Evolutionary conservation across 2,888 invertebrate species (phyloP).

Genomic region (Euzophera pinguis): DNA sequence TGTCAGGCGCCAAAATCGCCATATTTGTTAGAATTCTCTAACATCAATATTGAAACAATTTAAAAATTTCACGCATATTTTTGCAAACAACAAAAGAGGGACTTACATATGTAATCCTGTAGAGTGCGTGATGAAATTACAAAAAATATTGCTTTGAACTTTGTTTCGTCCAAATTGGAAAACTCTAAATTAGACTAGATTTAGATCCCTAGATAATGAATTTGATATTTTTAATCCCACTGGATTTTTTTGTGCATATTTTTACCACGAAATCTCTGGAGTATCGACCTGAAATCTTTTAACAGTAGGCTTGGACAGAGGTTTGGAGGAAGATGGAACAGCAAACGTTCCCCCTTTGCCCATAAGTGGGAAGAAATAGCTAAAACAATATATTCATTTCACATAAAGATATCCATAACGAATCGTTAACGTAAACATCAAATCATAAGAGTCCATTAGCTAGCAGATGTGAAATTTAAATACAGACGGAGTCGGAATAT

Average conservation of each 20-base stretch:
- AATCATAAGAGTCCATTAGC: conserved; percentile 6
- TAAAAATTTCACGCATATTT: not conserved
- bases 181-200: not conserved
- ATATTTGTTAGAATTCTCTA: too few relatives aligned
- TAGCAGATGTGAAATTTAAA: conserved; percentile 5
- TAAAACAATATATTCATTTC: too few relatives aligned
- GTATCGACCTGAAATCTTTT: too few relatives aligned
- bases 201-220: not conserved
- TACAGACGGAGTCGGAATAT: conserved; percentile 10
- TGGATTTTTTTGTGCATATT: too few relatives aligned
- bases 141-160: conserved; percentile 1
- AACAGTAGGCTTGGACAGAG: too few relatives aligned
- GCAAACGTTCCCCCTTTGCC: too few relatives aligned
- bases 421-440: not conserved
- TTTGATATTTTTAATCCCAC: too few relatives aligned
- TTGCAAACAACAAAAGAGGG: not conserved
- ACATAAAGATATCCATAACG: not conserved
- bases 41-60: too few relatives aligned
- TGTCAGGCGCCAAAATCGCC: too few relatives aligned
- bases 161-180: conserved; percentile 2
- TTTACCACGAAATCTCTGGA: too few relatives aligned
- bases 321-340: too few relatives aligned
- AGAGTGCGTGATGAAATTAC: not conserved
- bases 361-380: too few relatives aligned
- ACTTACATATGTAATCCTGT: not conserved